Percentiles rank a stretch among this genome's conserved stretches.
These are phyloP conservation scores for Antechinus stuartii DNA, from an alignment of 2,113 vertebrate genomes.

Conservation along the genomic window DNA sequence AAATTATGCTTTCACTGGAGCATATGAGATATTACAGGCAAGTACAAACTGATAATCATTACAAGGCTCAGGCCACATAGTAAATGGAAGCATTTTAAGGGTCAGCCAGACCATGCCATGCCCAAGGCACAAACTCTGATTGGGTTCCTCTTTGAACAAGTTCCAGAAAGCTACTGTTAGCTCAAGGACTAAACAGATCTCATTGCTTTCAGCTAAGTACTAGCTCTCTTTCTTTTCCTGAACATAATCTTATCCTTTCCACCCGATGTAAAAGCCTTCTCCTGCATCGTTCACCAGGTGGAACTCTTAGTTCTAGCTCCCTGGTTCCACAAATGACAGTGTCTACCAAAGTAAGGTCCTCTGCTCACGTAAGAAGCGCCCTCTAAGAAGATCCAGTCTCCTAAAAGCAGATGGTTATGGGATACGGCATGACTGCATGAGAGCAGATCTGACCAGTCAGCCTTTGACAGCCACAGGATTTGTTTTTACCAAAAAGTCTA, in stretches of 20 bases:
- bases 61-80: background rate
- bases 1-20: background rate
- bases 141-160: constrained; percentile 14
- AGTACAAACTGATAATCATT: background rate
- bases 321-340: background rate
- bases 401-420: background rate
- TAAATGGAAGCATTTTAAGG: background rate
- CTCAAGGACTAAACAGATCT: background rate
- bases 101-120: background rate
- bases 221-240: background rate
- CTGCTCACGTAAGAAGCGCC: background rate
- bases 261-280: constrained; percentile 2
- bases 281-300: background rate
- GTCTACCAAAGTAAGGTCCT: background rate
- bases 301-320: background rate
- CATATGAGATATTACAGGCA: background rate
- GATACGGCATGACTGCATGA: background rate
- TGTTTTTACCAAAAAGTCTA: background rate
- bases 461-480: background rate
- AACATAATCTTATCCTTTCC: background rate
- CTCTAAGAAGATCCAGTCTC: background rate
- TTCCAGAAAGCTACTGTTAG: background rate
- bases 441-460: background rate
- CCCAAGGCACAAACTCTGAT: background rate
- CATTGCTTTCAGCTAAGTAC: background rate